Evolutionary conservation across 2,113 vertebrate genomes (phyloP), one percentile per base, ranked within the genome.

Genomic region (Asarcornis scutulata): DNA sequence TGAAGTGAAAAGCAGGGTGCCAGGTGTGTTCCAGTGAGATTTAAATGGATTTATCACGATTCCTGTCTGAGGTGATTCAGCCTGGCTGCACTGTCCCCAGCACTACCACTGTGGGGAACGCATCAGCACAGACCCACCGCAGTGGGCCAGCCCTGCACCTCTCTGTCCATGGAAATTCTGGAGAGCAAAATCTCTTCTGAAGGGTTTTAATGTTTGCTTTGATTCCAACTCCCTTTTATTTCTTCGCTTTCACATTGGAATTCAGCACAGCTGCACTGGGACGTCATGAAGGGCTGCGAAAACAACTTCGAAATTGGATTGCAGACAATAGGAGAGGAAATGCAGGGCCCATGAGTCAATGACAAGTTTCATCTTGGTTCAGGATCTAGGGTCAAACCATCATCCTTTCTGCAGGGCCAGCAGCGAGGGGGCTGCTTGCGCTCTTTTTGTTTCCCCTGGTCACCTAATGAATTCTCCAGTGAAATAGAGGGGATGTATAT

Each of bases 321-420:
- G 92, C 69, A 88, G 69, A 96, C 90, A 96, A 95, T 92, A 89
- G 81, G 40, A 94, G 36, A 92, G 96, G 95, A 96, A 97, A 92
- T 84, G 44, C 86, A 90, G 77, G 80, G 55, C 81, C 77, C 69
- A 36, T 82, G 92, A 93, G 86, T 91, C 93, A 94, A 91, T 76
- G 74, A 84, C 48, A 93, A 36, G 86, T 82, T 96, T 93, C 66
- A 34, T 88, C 72, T 90, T 93, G 76, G 46, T 89, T 86, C 75
- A 81, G 85, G 64, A 91, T 84, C 53, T 92, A 79, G 83, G 92
- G 93, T 94, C 66, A 93, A 88, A 66, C 13, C 38, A 89, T 56
- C 58, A 87, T 90, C 94, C 72, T 93, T 88, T 91, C 73, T 68
- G 27, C 58, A 71, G 68, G 73, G 48, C 46, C 52, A 52, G 42